Percentiles rank a stretch among this genome's conserved stretches.
phyloP scores from a whole-genome alignment of 1,140 invertebrate species.

The Euura lappo region DNA sequence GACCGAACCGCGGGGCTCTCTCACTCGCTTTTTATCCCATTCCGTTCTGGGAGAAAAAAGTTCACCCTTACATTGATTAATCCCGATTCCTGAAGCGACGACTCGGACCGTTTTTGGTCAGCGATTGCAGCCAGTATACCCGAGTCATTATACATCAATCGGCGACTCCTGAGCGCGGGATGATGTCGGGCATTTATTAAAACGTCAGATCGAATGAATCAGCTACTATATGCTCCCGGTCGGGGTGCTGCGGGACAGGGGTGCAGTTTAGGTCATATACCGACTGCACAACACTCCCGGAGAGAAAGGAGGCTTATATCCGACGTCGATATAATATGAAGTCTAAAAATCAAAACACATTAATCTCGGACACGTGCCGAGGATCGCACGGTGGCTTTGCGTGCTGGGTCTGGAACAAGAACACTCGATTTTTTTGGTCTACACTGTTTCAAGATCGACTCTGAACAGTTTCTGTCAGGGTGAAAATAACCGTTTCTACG shows the following conservation, averaged over 20 bases:
- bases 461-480: too few species aligned
- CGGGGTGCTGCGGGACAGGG: neutral
- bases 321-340: conserved; percentile 49
- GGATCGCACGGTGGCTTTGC: conserved; percentile 45
- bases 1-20: too few species aligned
- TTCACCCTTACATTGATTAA: too few species aligned
- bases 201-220: conserved; percentile 27
- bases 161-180: neutral
- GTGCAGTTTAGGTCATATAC: neutral
- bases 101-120: too few species aligned
- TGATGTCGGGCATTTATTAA: conserved; percentile 21
- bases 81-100: too few species aligned
- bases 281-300: too few species aligned
- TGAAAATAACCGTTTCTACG: neutral
- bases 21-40: too few species aligned
- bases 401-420: neutral
- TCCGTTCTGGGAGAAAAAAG: too few species aligned
- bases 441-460: too few species aligned
- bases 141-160: conserved; percentile 8
- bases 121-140: too few species aligned
- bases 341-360: conserved; percentile 64
- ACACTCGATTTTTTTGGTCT: too few species aligned
- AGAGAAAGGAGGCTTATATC: conserved; percentile 41
- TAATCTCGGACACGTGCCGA: conserved; percentile 59
- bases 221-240: conserved; percentile 18